Base-by-base conservation (phyloP, 2,113 vertebrate species). In the Sorex fumeus region DNA sequence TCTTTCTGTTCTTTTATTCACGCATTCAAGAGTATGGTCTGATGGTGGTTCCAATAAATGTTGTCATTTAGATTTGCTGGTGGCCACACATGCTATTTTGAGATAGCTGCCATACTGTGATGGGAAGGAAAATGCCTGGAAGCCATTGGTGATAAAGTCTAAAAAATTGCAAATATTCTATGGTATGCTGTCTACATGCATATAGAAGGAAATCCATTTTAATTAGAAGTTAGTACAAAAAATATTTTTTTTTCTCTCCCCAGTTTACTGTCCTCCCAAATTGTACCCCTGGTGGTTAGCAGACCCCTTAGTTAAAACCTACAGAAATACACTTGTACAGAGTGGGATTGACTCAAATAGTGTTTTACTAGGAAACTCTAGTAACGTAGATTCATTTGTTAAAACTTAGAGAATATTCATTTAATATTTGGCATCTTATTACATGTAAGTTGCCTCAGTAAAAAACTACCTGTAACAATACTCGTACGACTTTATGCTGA, bases 31-130 rank as follows among this genome's bases (percentile, higher is more conserved):
- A 88, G 43, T 8, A 30, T 80, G 71, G 84, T 28, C 57, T 60
- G 57, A 30, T 85, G 75, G 43, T 21, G 23, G 19, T 5, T 45
- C 71, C 82, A 21, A 85, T 76, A 71, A 80, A 23, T n/a, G 11
- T 87, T 88, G 32, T 88, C 72, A n/a, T 43, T 88, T 83, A 84
- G 75, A 90, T 77, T 91, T 91, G 84, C 64, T 77, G 87, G 78
- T 81, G 67, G 89, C 3, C 62, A 70, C 23, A 79, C 89, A 78
- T 69, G 47, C 67, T 88, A 18, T 92, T 82, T 43, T 21, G 50
- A 71, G 45, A 18, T 87, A n/a, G 6, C 71, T 91, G 72, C 82
- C 32, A 74, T 66, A 43, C 2, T 77, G 18, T 70, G 67, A 23
- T 60, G 9, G 75, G 28, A 34, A 75, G 1, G 85, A 84, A 93